Evolutionary conservation across 2,888 invertebrate genomes (phyloP), one percentile per base, ranked within the genome.

Genomic region (Morpho deidamia): DNA sequence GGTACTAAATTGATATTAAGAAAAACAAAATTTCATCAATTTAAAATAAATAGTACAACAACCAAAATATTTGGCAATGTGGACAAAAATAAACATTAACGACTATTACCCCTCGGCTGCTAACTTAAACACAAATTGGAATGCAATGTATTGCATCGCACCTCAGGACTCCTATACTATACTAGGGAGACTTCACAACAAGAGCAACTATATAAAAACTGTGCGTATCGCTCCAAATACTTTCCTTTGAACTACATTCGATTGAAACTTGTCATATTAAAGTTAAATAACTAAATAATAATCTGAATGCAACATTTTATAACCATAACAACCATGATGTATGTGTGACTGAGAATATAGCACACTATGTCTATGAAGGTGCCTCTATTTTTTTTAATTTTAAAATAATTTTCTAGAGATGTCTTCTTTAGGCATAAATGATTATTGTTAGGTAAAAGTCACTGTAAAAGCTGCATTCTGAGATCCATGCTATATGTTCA

Each of bases 81-180:
- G 83, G 75, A 78, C 81, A 77, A 81, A 82, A 83, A 78, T 77
- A 81, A 85, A 76, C 65, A 83, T 77, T 83, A 83, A 83, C 78
- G 80, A 82, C 81, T 84, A 83, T 74, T 72, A 78, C 78, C 76
- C 72, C 73, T 52, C 81, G 70, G 80, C 76, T 76, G 84, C 83
- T 86, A 81, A 83, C 84, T 83, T 84, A 87, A 49, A 83, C 76
- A 83, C 72, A 81, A 86, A 83, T 69, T 90, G 90, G 90, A 90
- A 90, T 90, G 90, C 90, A 88, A 83, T 23, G 78, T 86, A 88
- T 86, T 89, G 89, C 89, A 89, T 89, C 85, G 81, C 83, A 81
- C 84, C 85, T 82, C 71, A n/a, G 81, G 81, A 81, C 81, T 76
- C 54, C 61, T 66, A 67, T 63, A 66, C 69, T 70, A 71, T 65